Percentiles rank a stretch among this genome's conserved stretches.
Conservation (phyloP, 1,140 invertebrate species). For the Pogonus chalceus region DNA sequence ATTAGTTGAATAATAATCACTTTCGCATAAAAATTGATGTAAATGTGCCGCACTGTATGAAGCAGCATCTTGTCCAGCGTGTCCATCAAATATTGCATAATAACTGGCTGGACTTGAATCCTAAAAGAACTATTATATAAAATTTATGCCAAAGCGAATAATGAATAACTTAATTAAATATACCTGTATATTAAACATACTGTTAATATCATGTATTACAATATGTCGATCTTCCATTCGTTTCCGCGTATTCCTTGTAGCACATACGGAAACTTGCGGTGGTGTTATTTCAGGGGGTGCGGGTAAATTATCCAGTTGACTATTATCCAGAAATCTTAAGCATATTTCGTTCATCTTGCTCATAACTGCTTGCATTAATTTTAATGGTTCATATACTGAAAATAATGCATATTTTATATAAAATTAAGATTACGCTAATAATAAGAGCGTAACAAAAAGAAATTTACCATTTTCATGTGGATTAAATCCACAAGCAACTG, state of each 20-base stretch:
- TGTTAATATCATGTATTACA: constrained; percentile 59
- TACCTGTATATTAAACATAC: constrained; percentile 56
- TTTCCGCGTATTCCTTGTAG: constrained; percentile 69
- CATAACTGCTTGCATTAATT: constrained; percentile 61
- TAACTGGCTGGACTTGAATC: constrained; percentile 55
- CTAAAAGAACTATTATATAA: constrained; percentile 30
- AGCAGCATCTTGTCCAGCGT: constrained; percentile 85
- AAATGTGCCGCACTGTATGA: constrained; percentile 78
- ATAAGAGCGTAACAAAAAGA: neutral
- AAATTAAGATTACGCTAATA: neutral
- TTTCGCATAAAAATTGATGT: constrained; percentile 74
- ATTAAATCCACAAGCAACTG: constrained; percentile 48
- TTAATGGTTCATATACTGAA: constrained; percentile 58
- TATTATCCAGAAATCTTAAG: constrained; percentile 53
- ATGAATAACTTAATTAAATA: neutral
- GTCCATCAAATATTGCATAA: constrained; percentile 94
- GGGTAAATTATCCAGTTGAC: constrained; percentile 42
- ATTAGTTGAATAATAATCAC: constrained; percentile 54
- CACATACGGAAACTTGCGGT: constrained; percentile 44
- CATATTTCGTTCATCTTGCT: constrained; percentile 60
- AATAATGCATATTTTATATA: constrained; percentile 18
- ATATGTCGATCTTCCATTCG: constrained; percentile 83
- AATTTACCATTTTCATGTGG: constrained; percentile 45
- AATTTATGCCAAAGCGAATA: neutral
- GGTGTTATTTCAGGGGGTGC: constrained; percentile 35